Evolutionary conservation across 2,113 vertebrate species (phyloP), one percentile per base, ranked within the genome.

Genomic region (Erythrolamprus reginae): DNA sequence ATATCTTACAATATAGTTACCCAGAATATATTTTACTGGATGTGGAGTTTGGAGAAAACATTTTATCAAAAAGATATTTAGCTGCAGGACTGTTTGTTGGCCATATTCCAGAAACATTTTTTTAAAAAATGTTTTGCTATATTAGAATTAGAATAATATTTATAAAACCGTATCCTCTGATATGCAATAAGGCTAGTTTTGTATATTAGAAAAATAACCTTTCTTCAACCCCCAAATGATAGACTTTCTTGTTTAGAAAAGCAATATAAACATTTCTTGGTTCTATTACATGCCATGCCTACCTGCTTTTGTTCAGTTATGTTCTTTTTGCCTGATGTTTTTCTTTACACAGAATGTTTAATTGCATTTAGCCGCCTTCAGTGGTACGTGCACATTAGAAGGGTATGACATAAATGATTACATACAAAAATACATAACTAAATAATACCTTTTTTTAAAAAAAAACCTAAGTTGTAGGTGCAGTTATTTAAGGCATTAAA

Each of bases 91-190:
- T 77, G 89, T 83, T 86, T 70, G 10, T 86, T 90, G 92, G 47
- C 86, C 83, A 91, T 92, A 87, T 38, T 2, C 58, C 94, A 86
- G 85, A 94, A 92, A 51, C 91, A 8, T 0, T 50, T 93, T 93
- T 0, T 5, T 89, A 38, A 85, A 84, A 92, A 21, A 55, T 17
- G 10, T 86, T n/a, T n/a, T 53, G 53, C 33, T 8, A 5, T 23
- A 77, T 86, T 50, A 86, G 28, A 55, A 92, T 33, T 77, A 21
- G 58, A 10, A 88, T 88, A 10, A 88, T 88, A 48, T 88, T 65
- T 88, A 65, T 47, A 70, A 88, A 65, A 50, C 10, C 9, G 8
- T 33, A 50, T 65, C 13, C 8, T 50, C 26, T 15, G 8, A 23
- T 52, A 45, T 42, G 4, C 6, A 53, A 82, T 82, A 15, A 89